Conservation (phyloP, 2,113 vertebrate species). For the Pomatostomus ruficeps region DNA sequence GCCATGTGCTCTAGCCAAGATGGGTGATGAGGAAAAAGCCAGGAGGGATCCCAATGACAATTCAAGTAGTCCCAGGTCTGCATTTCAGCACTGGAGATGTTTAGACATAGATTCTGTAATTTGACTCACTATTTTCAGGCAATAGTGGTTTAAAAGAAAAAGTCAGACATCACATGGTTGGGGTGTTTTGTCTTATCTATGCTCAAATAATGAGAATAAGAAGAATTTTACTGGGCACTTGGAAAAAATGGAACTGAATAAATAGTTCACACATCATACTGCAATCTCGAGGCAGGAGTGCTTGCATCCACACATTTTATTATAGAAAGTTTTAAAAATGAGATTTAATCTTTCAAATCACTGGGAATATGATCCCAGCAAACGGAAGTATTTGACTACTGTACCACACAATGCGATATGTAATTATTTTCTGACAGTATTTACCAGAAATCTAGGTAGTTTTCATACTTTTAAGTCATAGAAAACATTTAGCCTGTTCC, state of each 20-base stretch:
- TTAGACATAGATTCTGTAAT: not conserved
- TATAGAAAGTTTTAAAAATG: not conserved
- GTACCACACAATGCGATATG: not conserved
- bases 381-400: not conserved
- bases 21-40: not conserved
- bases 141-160: not conserved
- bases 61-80: not conserved
- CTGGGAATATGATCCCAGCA: not conserved
- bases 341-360: not conserved
- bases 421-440: constrained; percentile 33
- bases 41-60: not conserved
- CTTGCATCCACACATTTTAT: not conserved
- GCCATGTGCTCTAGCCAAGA: not conserved
- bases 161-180: not conserved
- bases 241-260: not conserved
- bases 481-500: not conserved
- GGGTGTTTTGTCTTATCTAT: not conserved
- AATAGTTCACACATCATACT: not conserved
- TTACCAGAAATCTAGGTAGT: not conserved
- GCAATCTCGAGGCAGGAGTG: not conserved
- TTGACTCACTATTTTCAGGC: not conserved
- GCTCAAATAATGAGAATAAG: not conserved
- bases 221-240: not conserved
- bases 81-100: not conserved
- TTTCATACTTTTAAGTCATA: not conserved